Evolutionary conservation across 1,140 invertebrate genomes (phyloP), one percentile per base, ranked within the genome.

Genomic region (Heterodera carotae): DNA sequence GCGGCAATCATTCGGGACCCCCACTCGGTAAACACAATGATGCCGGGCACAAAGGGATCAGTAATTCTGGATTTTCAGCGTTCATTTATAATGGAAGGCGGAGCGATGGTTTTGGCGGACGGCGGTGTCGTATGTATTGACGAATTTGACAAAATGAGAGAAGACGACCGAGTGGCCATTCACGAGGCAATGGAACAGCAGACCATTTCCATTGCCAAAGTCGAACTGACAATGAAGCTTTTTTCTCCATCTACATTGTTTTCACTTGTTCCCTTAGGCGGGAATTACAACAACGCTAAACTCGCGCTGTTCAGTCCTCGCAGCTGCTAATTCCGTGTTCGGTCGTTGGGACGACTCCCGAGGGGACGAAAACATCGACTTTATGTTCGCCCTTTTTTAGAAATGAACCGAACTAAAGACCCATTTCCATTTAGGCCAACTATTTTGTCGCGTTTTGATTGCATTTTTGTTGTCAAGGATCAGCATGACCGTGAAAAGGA

Each of bases 131-230:
- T 99, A 1, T 99, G 97, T 88, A 99, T 99, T 88, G 97, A 99
- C 88, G 97, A 99, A 88, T 99, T 99, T 89, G 97, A 99, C 89
- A 99, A 99, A 90, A 99, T 99, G 97, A 91, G 94, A 80, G 97
- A 99, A 89, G 96, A 99, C 88, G 97, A 99, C 88, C 90, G 97
- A 82, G 97, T 99, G 2, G 97, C 97, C 27, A 99, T 99, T 88
- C 97, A 99, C 87, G 97, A 99, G 90, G 97, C 97, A 43, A 99
- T 99, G 97, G 97, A 99, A 89, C 97, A 99, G 86, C 97, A 99
- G 89, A 99, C 97, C 0, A 99, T 99, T 83, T 98, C 96, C 3
- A 99, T 99, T 87, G 97, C 97, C 2, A 99, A 99, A 91, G 93
- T 74, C 29, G 25, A 5, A 29, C 10, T 12, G 62, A 15, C 27